These are phyloP conservation scores for Pungitius pungitius DNA, from an alignment of 2,113 vertebrate genomes.

Conservation along the genomic window DNA sequence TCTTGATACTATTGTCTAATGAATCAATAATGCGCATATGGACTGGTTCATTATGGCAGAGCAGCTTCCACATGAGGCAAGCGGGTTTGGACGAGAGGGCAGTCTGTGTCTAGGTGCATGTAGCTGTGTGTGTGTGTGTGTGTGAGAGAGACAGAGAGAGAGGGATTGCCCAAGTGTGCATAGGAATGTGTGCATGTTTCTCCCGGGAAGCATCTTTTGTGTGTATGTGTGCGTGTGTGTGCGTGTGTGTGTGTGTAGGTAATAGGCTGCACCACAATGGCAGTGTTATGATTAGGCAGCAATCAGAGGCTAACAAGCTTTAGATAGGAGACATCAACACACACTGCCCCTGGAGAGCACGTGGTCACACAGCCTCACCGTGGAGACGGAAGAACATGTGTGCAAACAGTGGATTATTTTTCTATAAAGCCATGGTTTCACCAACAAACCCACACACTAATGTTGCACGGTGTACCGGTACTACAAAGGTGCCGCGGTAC, in stretches of 20 bases:
- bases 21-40: no score
- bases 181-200: slow-evolving; percentile 1
- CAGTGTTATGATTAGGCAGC: slow-evolving; percentile 67
- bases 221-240: slow-evolving; percentile 30
- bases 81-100: slow-evolving; percentile 18
- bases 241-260: slow-evolving; percentile 5
- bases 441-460: neutral
- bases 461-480: no score
- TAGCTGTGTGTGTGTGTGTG: slow-evolving; percentile 23
- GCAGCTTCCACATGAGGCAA: slow-evolving; percentile 53
- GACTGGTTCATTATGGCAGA: slow-evolving; percentile 65
- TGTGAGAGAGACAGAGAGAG: slow-evolving; percentile 8
- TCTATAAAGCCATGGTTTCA: slow-evolving; percentile 6
- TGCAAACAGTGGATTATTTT: neutral
- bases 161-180: neutral
- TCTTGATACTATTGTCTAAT: neutral
- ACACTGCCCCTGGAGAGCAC: slow-evolving; percentile 29
- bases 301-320: slow-evolving; percentile 74
- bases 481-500: no score
- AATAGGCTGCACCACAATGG: slow-evolving; percentile 48
- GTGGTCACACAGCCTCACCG: slow-evolving; percentile 27
- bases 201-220: no score
- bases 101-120: slow-evolving; percentile 31
- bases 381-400: slow-evolving; percentile 35
- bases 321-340: slow-evolving; percentile 44